Conservation (phyloP, 1,140 invertebrate genomes). For the Nixonia krombeini region DNA sequence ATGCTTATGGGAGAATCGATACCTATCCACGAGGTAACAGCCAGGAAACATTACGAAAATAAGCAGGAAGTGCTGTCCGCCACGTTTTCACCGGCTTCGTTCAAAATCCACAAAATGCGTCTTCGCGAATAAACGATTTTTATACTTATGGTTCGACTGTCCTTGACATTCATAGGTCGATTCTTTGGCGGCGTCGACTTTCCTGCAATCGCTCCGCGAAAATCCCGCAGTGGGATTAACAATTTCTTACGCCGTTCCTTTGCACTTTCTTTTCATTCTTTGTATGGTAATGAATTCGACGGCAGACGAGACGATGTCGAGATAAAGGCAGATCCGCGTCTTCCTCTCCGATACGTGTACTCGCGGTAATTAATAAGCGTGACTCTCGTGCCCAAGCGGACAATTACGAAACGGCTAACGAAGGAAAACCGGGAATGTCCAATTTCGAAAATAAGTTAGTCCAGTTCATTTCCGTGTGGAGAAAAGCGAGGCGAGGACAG, state of each 20-base stretch:
- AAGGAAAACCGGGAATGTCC: no score
- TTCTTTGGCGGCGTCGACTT: slow-evolving; percentile 8
- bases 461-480: no score
- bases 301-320: slow-evolving; percentile 19
- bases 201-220: not conserved
- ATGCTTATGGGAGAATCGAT: slow-evolving; percentile 45
- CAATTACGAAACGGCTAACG: no score
- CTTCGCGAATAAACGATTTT: no score
- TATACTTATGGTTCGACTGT: not conserved
- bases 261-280: slow-evolving; percentile 39
- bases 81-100: no score
- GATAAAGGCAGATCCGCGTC: slow-evolving; percentile 21
- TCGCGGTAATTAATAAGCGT: slow-evolving; percentile 30
- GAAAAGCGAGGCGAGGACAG: not conserved
- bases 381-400: not conserved
- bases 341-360: slow-evolving; percentile 26
- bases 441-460: no score
- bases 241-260: slow-evolving; percentile 14
- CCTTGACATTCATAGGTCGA: slow-evolving; percentile 30
- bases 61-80: no score
- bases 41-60: not conserved
- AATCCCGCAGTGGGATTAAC: slow-evolving; percentile 8
- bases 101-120: no score
- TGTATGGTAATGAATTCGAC: slow-evolving; percentile 30
- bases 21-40: slow-evolving; percentile 2